These are phyloP conservation scores for Nephrotoma appendiculata DNA, from an alignment of 2,888 invertebrate species.

Conservation along the genomic window DNA sequence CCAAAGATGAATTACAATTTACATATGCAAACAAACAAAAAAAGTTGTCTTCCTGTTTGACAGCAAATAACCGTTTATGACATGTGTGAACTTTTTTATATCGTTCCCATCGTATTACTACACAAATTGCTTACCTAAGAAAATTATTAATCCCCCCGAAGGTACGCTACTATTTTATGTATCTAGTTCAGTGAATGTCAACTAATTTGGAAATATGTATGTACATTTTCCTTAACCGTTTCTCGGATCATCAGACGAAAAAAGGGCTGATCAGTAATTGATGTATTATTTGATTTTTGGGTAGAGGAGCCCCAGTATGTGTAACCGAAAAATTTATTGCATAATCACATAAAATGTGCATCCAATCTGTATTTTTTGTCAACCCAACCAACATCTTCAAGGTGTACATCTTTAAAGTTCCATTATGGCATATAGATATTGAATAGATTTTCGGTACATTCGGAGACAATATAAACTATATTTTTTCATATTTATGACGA, in stretches of 20 bases:
- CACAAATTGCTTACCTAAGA: neutral
- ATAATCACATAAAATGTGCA: neutral
- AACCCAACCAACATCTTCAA: neutral
- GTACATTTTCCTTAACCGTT: neutral
- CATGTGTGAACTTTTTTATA: neutral
- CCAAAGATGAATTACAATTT: neutral
- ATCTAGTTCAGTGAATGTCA: neutral
- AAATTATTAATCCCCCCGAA: neutral
- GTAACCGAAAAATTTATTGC: neutral
- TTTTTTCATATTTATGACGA: neutral
- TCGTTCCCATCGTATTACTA: neutral
- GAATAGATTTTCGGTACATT: neutral
- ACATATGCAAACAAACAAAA: neutral
- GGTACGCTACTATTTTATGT: neutral
- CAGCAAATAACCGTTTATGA: neutral
- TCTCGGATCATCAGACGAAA: neutral
- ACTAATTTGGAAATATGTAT: neutral
- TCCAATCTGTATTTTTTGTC: neutral
- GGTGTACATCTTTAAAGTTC: neutral
- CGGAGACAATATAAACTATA: neutral
- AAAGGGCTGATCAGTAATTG: neutral
- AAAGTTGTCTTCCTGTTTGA: neutral
- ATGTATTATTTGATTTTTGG: neutral
- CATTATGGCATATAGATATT: neutral
- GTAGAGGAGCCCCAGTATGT: neutral